Conservation (phyloP, 2,888 invertebrate species). For the Nematopogon swammerdamellus region DNA sequence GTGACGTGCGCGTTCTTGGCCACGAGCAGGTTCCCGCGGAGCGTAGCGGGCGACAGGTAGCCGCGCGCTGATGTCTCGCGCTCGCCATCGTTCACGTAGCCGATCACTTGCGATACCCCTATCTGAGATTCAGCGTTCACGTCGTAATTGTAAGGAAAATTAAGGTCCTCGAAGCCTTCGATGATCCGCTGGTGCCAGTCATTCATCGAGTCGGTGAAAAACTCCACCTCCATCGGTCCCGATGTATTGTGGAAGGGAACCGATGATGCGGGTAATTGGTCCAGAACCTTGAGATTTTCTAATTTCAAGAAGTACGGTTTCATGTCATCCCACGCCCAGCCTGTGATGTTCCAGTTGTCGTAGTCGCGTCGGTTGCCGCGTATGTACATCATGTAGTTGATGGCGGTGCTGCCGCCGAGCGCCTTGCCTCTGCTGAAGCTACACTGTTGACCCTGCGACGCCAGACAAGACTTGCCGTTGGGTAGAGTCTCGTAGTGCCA, state of each 20-base stretch:
- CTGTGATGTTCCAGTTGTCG: constrained; percentile 18
- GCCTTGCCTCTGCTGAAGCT: constrained; percentile 27
- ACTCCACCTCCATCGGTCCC: constrained; percentile 23
- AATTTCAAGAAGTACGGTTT: constrained; percentile 29
- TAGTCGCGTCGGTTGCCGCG: constrained; percentile 29
- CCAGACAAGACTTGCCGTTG: constrained; percentile 30
- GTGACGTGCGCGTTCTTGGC: constrained; percentile 24
- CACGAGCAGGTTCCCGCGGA: constrained; percentile 19
- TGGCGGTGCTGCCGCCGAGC: constrained; percentile 34
- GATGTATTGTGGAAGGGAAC: constrained; percentile 26
- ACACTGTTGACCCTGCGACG: constrained; percentile 19
- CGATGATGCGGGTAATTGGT: constrained; percentile 22
- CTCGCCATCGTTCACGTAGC: constrained; percentile 23
- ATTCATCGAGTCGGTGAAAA: constrained; percentile 22
- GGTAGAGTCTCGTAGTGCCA: constrained; percentile 26
- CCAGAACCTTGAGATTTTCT: constrained; percentile 23
- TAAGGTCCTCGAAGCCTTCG: constrained; percentile 17
- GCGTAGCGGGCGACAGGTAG: constrained; percentile 20
- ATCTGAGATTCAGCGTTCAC: constrained; percentile 28
- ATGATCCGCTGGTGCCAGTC: constrained; percentile 25
- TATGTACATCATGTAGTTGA: constrained; percentile 35
- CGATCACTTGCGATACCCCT: constrained; percentile 24
- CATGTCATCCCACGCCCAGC: constrained; percentile 29
- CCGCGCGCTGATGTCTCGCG: constrained; percentile 29
- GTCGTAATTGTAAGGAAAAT: constrained; percentile 25